Percentiles rank a stretch among this genome's conserved stretches.
Evolutionary conservation across 2,888 invertebrate species (phyloP).

Genomic region (Empis livida): DNA sequence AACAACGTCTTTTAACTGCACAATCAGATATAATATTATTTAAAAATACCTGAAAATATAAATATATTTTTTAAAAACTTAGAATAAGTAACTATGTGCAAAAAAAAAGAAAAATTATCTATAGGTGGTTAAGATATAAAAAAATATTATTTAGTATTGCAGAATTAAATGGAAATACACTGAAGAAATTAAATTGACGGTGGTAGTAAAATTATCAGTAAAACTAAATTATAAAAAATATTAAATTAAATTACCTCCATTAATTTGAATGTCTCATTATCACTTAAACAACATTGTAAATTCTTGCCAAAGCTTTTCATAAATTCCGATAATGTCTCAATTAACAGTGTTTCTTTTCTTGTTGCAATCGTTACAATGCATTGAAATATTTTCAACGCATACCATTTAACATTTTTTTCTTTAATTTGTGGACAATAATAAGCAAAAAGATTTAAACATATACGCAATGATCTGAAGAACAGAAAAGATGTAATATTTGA

Average conservation of each 20-base stretch:
- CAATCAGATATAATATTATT: conserved; percentile 40
- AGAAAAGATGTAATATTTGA: neutral
- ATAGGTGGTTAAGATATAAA: too few relatives aligned
- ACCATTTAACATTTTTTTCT: conserved; percentile 65
- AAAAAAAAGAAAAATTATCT: too few relatives aligned
- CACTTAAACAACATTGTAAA: conserved; percentile 32
- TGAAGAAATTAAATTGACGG: too few relatives aligned
- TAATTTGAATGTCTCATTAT: conserved; percentile 31
- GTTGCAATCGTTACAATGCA: conserved; percentile 57
- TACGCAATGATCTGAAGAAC: conserved; percentile 49
- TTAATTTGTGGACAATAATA: conserved; percentile 61
- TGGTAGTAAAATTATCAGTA: too few relatives aligned
- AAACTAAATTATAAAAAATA: too few relatives aligned
- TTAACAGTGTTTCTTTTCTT: conserved; percentile 44
- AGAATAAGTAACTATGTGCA: too few relatives aligned
- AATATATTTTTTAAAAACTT: too few relatives aligned
- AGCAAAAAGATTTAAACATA: conserved; percentile 64
- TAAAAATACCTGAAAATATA: conserved; percentile 25
- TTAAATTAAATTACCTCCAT: conserved; percentile 26
- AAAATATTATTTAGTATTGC: too few relatives aligned
- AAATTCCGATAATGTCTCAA: conserved; percentile 32
- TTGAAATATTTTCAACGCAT: conserved; percentile 60
- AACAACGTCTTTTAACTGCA: conserved; percentile 67
- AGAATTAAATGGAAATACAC: too few relatives aligned
- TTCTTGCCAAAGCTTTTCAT: conserved; percentile 29